phyloP scores from a whole-genome alignment of 1,140 invertebrate species.

The Nasonia longicornis region DNA sequence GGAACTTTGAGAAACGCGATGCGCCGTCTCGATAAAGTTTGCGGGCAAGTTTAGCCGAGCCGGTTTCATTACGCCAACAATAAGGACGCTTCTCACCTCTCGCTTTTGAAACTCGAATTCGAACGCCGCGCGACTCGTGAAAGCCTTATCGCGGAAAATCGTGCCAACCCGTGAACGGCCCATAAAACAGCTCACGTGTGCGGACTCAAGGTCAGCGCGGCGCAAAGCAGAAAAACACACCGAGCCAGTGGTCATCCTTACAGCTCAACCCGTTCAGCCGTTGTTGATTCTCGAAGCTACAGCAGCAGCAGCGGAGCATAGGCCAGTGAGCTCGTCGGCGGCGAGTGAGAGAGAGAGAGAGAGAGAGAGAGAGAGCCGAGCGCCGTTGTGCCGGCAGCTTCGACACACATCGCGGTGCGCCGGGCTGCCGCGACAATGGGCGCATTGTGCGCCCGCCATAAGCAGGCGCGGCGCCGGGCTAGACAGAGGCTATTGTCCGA shows the following conservation, averaged over 20 bases:
- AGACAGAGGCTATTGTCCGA: slow-evolving; percentile 66
- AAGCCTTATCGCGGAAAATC: too few relatives aligned
- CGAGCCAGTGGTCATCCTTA: too few relatives aligned
- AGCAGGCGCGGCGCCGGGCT: slow-evolving; percentile 60
- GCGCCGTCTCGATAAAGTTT: not conserved
- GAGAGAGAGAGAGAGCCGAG: not conserved
- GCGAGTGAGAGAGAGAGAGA: not conserved
- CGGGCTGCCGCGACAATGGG: slow-evolving; percentile 66
- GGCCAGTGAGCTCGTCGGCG: not conserved
- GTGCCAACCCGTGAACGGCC: too few relatives aligned
- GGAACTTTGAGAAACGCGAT: slow-evolving; percentile 18
- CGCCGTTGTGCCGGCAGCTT: slow-evolving; percentile 53
- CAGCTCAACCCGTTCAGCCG: too few relatives aligned
- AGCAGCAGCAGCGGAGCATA: not conserved
- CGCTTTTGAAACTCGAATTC: too few relatives aligned
- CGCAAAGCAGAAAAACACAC: too few relatives aligned
- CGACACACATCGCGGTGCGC: slow-evolving; percentile 62
- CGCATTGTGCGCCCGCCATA: slow-evolving; percentile 68
- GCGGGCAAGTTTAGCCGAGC: slow-evolving; percentile 18
- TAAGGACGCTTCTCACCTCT: not conserved
- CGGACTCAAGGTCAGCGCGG: too few relatives aligned
- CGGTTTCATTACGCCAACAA: slow-evolving; percentile 25
- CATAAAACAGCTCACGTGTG: too few relatives aligned
- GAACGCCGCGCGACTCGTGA: too few relatives aligned
- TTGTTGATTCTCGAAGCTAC: not conserved